Conservation (phyloP, 2,888 invertebrate species). For the Tetrapedia diversipes region DNA sequence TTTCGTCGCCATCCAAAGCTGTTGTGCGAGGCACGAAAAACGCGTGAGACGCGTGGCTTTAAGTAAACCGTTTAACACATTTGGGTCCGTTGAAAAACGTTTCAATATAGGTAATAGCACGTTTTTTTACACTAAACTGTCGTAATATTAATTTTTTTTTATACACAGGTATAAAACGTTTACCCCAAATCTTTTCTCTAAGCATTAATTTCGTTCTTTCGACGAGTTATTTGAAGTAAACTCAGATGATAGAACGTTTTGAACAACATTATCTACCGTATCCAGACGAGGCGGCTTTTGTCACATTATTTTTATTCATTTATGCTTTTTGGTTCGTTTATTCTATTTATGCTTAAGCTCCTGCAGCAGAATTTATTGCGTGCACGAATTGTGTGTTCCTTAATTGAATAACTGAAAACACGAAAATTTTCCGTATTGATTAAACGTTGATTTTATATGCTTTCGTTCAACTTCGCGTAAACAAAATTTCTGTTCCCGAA, state of each 20-base stretch:
- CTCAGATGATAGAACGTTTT: too few relatives aligned
- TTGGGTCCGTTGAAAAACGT: too few relatives aligned
- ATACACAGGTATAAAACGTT: too few relatives aligned
- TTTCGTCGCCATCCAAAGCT: constrained; percentile 44
- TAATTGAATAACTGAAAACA: constrained; percentile 18
- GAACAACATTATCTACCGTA: too few relatives aligned
- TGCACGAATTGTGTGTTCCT: neutral
- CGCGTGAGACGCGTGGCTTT: constrained; percentile 2
- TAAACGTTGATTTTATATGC: constrained; percentile 12
- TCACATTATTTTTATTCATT: neutral
- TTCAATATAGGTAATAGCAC: too few relatives aligned
- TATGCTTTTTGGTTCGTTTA: neutral
- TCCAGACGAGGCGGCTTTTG: too few relatives aligned
- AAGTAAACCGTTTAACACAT: constrained; percentile 28
- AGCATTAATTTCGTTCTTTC: too few relatives aligned
- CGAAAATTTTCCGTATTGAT: constrained; percentile 14
- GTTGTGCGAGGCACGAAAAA: constrained; percentile 24
- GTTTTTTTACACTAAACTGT: too few relatives aligned
- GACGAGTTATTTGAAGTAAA: too few relatives aligned
- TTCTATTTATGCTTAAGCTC: neutral
- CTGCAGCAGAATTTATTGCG: neutral
- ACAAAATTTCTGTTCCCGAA: neutral
- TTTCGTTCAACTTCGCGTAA: constrained; percentile 12
- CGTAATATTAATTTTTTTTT: too few relatives aligned
- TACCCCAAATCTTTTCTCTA: too few relatives aligned